These are phyloP conservation scores for Clarias laeviceps DNA, from an alignment of 2,797 vertebrate genomes.

Conservation along the genomic window DNA sequence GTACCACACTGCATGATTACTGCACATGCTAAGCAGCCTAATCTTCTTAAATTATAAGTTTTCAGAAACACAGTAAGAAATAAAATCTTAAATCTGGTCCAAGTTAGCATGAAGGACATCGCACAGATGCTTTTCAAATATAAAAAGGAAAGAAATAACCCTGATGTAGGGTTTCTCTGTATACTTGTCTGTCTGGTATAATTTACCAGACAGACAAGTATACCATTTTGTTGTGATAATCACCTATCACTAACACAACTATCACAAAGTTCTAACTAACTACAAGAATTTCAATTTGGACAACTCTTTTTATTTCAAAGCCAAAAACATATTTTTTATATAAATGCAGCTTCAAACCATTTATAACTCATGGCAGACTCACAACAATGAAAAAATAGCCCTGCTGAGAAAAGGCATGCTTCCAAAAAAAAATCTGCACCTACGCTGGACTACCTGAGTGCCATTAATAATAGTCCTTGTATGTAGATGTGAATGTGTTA, in stretches of 20 bases:
- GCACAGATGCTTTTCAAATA: slow-evolving; percentile 1
- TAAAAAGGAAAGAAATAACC: not conserved
- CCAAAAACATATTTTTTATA: not conserved
- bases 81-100: not conserved
- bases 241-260: not conserved
- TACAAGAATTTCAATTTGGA: not conserved
- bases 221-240: not conserved
- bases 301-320: not conserved
- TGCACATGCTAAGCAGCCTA: not conserved
- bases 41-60: not conserved
- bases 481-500: slow-evolving; percentile 34
- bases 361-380: not conserved
- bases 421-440: slow-evolving; percentile 59
- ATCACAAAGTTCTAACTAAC: not conserved
- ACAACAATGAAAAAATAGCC: slow-evolving; percentile 49
- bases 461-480: slow-evolving; percentile 51
- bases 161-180: not conserved
- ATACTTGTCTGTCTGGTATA: not conserved
- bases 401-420: slow-evolving; percentile 68
- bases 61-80: not conserved
- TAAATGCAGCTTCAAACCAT: slow-evolving; percentile 1
- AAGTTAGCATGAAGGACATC: not conserved
- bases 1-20: not conserved
- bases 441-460: slow-evolving; percentile 31
- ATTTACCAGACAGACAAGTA: too few relatives aligned